Evolutionary conservation across 2,797 vertebrate species (phyloP).

Genomic region (Octomys mimax): DNA sequence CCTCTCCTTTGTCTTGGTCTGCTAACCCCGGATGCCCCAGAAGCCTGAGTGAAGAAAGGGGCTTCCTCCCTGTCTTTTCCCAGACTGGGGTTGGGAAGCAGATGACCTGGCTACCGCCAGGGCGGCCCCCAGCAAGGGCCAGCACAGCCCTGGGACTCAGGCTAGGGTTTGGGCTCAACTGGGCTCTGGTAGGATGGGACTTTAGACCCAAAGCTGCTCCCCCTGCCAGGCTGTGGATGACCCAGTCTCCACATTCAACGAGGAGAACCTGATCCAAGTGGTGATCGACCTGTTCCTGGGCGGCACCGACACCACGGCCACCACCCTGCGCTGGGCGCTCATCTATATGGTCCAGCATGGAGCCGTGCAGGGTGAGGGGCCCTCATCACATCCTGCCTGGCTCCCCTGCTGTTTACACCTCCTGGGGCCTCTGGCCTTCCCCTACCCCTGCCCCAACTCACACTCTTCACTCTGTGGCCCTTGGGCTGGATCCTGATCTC

Average conservation of each 20-base stretch:
- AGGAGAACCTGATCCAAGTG: constrained; percentile 83
- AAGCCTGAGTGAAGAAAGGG: not conserved
- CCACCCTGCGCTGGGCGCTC: constrained; percentile 82
- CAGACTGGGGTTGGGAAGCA: not conserved
- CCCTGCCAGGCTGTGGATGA: constrained; percentile 61
- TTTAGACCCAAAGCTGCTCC: not conserved
- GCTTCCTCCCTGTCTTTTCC: not conserved
- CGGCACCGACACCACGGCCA: constrained; percentile 76
- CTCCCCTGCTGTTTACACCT: not conserved
- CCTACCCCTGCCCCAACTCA: not conserved
- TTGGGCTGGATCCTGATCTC: not conserved
- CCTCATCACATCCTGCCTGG: not conserved
- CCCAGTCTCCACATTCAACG: constrained; percentile 75
- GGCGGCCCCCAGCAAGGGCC: not conserved
- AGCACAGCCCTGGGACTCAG: not conserved
- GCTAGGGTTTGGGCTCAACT: not conserved
- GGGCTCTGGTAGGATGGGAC: not conserved
- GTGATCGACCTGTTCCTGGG: constrained; percentile 82
- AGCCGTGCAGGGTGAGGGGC: constrained; percentile 77
- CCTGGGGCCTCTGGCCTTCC: not conserved
- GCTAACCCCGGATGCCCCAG: not conserved
- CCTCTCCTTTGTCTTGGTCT: not conserved
- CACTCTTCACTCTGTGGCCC: not conserved
- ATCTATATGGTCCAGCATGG: constrained; percentile 77
- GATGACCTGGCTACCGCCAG: not conserved